A percentile compares a stretch with the other conserved stretches of the same genome.
These are phyloP conservation scores for Aythya baeri DNA, from an alignment of 2,113 vertebrate genomes.

Conservation along the genomic window DNA sequence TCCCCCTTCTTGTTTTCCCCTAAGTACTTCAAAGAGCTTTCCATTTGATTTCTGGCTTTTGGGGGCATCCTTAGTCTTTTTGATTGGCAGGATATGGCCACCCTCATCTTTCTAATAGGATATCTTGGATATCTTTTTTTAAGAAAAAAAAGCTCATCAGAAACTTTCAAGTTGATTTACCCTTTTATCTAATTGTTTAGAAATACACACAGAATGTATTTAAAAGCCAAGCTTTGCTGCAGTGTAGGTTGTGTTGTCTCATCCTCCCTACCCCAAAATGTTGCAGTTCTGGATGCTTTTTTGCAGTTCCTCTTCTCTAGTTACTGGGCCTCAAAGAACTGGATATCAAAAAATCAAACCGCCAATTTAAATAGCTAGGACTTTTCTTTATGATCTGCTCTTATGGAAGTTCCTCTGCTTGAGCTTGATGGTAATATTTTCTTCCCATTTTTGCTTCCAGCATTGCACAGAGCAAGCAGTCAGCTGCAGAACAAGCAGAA, in stretches of 20 bases:
- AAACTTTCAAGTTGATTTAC: not conserved
- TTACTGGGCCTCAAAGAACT: not conserved
- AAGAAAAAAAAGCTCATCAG: not conserved
- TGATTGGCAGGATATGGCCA: not conserved
- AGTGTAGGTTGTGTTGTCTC: not conserved
- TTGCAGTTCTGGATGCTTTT: not conserved
- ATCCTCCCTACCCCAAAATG: fast-evolving
- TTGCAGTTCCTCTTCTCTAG: not conserved
- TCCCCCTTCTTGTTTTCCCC: not conserved
- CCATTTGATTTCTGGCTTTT: not conserved
- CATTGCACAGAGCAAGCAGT: not conserved
- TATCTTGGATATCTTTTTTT: too few species aligned
- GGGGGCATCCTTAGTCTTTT: not conserved
- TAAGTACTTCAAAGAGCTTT: not conserved
- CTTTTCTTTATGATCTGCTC: not conserved
- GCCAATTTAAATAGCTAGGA: not conserved
- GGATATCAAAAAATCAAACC: not conserved
- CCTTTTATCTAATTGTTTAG: not conserved
- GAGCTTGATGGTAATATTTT: not conserved
- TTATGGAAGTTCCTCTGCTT: not conserved
- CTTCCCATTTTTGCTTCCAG: not conserved
- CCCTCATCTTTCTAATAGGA: not conserved
- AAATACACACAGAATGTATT: not conserved
- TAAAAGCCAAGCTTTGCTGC: not conserved
- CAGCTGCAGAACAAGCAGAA: not conserved